phyloP scores from a whole-genome alignment of 2,797 vertebrate genomes.

The Staurois parvus region DNA sequence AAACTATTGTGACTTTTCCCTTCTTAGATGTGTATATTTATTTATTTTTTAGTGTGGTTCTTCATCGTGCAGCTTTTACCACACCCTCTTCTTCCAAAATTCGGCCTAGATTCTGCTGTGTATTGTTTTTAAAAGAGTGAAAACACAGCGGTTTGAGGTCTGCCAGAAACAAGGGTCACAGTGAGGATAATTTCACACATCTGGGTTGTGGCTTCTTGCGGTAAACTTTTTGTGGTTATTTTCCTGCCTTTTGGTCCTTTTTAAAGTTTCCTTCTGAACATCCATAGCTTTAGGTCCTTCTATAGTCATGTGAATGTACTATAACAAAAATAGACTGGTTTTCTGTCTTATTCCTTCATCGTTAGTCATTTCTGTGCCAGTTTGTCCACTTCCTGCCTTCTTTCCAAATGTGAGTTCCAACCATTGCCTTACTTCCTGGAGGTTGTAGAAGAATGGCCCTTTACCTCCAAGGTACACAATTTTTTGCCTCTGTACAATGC shows the following conservation, averaged over 20 bases:
- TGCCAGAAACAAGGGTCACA: constrained; percentile 35
- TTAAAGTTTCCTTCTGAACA: constrained; percentile 29
- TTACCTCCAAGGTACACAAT: constrained; percentile 94
- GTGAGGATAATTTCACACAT: constrained; percentile 48
- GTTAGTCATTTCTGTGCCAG: background rate
- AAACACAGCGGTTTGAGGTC: constrained; percentile 19
- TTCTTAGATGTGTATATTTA: background rate
- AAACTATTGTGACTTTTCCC: constrained; percentile 35
- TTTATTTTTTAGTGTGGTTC: background rate
- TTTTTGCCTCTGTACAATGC: constrained; percentile 92
- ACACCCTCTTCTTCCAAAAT: constrained; percentile 4
- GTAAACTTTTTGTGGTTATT: constrained; percentile 15
- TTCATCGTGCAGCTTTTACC: background rate
- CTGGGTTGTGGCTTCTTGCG: constrained; percentile 44
- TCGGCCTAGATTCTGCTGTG: constrained; percentile 11
- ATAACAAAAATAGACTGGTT: background rate
- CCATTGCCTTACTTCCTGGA: constrained; percentile 90
- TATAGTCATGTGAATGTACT: background rate
- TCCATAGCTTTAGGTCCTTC: background rate
- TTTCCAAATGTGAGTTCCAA: constrained; percentile 89
- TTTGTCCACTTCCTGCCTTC: constrained; percentile 67
- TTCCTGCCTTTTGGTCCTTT: constrained; percentile 48
- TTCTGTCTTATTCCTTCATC: background rate
- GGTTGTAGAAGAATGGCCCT: constrained; percentile 94
- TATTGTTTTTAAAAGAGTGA: constrained; percentile 9